Base-by-base conservation (phyloP, 2,797 vertebrate species). In the Denticeps clupeoides region DNA sequence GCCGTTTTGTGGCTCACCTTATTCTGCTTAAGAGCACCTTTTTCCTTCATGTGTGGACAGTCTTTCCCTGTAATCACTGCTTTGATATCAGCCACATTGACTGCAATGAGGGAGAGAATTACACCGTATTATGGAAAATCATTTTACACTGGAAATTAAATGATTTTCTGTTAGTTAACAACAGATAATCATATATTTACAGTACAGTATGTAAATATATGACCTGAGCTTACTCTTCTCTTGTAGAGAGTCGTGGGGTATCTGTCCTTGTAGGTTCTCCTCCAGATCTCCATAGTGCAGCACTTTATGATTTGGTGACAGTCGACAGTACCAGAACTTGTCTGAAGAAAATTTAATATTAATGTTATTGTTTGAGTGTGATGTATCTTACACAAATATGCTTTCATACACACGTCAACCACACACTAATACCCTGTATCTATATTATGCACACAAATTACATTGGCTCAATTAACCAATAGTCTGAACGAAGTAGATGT, bases 41-140 rank as follows among this genome's bases (percentile, higher is more conserved):
- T 89, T 63, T 90, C 87, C 68, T 85, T 89, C 83, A 87, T 85
- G 45, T 89, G 86, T 61, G 84, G 87, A 44, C 87, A 89, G 57
- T 89, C 87, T 52, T 90, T 90, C 51, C 87, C 86, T 27, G 84
- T 89, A 68, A 89, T 72, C 68, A 90, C 71, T 5, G 87, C 82
- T 80, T 90, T 90, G 70, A 90, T 89, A 69, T 90, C 87, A 64
- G 85, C 85, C 68, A 90, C 85, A 7, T 83, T 82, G 65, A 90
- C 87, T 90, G 78, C 45, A 48, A 57, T 23, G 8, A 22, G n/a
- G 8, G 21, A 9, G n/a, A 21, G 44, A 15, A 4, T 11, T 5
- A 29, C 18, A 27, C 15, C 12, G 22, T 33, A 47, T 19, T 15
- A 22, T 10, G n/a, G 49, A 43, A 43, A 43, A 7, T 33, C 3